These are phyloP conservation scores for Conomelus anceps DNA, from an alignment of 2,888 invertebrate species.

Conservation along the genomic window DNA sequence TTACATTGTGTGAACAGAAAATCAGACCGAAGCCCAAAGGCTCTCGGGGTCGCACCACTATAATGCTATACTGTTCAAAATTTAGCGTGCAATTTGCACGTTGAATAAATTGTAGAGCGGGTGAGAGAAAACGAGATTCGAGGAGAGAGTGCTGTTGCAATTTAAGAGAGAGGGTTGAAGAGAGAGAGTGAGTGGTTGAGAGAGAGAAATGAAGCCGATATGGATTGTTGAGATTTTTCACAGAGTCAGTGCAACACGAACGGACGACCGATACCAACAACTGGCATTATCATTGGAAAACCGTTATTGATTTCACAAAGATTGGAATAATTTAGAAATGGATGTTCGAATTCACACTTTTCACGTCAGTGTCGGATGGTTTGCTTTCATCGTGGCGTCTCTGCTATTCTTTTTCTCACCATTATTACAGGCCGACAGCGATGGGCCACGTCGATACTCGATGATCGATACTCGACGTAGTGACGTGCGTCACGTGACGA, in stretches of 20 bases:
- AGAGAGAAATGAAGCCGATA: neutral
- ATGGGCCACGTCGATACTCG: neutral
- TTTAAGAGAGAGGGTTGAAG: neutral
- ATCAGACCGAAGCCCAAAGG: neutral
- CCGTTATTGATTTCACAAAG: neutral
- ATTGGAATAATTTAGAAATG: neutral
- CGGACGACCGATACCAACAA: neutral
- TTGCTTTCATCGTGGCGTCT: neutral
- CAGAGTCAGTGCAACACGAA: neutral
- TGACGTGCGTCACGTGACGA: neutral
- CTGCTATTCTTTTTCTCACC: neutral
- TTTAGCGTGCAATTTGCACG: neutral
- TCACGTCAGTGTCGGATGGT: neutral
- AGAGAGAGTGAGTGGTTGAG: neutral
- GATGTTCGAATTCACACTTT: neutral
- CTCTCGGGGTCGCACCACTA: neutral
- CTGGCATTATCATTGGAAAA: neutral
- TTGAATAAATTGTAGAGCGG: neutral
- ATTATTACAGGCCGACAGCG: neutral
- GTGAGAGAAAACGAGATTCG: neutral
- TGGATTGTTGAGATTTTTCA: neutral
- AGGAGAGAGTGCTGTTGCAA: neutral
- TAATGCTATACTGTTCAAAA: neutral
- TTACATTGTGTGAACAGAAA: neutral
- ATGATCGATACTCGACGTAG: neutral